Evolutionary conservation across 2,113 vertebrate species (phyloP).

Genomic region (Clarias magur): DNA sequence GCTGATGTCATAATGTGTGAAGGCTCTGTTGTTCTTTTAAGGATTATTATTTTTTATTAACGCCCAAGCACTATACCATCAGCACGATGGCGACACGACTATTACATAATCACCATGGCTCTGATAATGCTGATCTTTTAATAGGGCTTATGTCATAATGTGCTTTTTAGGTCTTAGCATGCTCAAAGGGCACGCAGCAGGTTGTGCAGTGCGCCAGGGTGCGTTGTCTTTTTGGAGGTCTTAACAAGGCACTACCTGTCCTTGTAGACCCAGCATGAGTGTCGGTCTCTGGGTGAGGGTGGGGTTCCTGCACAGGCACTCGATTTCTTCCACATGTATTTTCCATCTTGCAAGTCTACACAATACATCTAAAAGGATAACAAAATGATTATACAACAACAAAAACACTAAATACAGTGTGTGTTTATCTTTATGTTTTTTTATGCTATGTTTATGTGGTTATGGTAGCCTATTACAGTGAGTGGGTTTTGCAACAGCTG

Average conservation of each 20-base stretch:
- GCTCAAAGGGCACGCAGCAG: no score
- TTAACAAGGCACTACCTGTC: conserved; percentile 59
- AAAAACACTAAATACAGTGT: neutral
- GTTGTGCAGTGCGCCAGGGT: no score
- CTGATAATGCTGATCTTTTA: no score
- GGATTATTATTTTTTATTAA: no score
- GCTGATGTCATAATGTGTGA: no score
- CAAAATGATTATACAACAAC: neutral
- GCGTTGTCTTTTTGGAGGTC: no score
- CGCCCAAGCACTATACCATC: no score
- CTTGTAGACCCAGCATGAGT: conserved; percentile 72
- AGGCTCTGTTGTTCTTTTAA: no score
- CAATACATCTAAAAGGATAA: conserved; percentile 65
- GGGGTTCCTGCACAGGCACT: conserved; percentile 56
- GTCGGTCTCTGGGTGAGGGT: conserved; percentile 70
- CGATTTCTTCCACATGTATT: conserved; percentile 63
- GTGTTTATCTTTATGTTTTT: neutral
- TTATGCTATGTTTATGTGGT: neutral
- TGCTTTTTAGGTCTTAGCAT: no score
- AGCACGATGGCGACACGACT: no score
- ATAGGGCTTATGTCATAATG: no score
- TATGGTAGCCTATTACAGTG: neutral
- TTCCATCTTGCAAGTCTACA: conserved; percentile 59
- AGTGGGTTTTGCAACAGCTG: neutral
- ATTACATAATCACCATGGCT: no score